Percentiles rank a stretch among this genome's conserved stretches.
These are phyloP conservation scores for Trichoplusia ni DNA, from an alignment of 1,140 invertebrate species.

Conservation along the genomic window DNA sequence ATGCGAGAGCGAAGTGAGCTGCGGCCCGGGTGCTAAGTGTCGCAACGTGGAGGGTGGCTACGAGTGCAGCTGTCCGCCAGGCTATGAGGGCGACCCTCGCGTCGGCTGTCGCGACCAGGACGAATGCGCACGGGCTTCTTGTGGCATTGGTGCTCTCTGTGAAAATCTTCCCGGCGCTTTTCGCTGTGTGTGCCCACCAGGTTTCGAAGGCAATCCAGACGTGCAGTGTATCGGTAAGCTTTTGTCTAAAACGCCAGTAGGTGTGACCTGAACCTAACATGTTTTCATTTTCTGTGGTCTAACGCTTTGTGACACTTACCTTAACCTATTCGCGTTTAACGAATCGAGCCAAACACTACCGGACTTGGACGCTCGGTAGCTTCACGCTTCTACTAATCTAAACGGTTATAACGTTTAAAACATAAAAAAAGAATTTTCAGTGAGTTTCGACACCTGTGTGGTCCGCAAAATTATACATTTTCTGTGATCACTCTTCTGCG, in stretches of 20 bases:
- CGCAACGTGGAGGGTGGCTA: constrained; percentile 89
- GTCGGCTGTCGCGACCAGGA: constrained; percentile 88
- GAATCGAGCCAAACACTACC: constrained; percentile 59
- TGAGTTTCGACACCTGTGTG: constrained; percentile 20
- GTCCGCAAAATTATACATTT: constrained; percentile 23
- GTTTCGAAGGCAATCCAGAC: constrained; percentile 88
- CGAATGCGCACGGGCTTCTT: constrained; percentile 89
- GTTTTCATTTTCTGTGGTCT: constrained; percentile 53
- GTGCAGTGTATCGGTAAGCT: constrained; percentile 90
- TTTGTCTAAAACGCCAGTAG: constrained; percentile 85
- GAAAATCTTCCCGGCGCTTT: constrained; percentile 89
- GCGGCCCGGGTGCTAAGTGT: constrained; percentile 90
- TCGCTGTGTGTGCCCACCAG: constrained; percentile 91
- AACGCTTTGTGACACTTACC: constrained; percentile 62
- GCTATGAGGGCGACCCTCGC: constrained; percentile 88
- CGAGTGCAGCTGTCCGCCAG: constrained; percentile 91
- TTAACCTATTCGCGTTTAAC: constrained; percentile 50
- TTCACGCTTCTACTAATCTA: constrained; percentile 75
- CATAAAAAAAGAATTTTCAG: constrained; percentile 56
- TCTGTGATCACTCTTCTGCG: constrained; percentile 11
- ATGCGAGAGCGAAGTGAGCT: constrained; percentile 87
- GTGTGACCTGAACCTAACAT: constrained; percentile 54
- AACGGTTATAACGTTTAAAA: constrained; percentile 45
- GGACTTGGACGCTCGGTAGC: constrained; percentile 61
- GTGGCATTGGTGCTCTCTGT: constrained; percentile 90